Base-by-base conservation (phyloP, 2,113 vertebrate species). In the Mastomys coucha region DNA sequence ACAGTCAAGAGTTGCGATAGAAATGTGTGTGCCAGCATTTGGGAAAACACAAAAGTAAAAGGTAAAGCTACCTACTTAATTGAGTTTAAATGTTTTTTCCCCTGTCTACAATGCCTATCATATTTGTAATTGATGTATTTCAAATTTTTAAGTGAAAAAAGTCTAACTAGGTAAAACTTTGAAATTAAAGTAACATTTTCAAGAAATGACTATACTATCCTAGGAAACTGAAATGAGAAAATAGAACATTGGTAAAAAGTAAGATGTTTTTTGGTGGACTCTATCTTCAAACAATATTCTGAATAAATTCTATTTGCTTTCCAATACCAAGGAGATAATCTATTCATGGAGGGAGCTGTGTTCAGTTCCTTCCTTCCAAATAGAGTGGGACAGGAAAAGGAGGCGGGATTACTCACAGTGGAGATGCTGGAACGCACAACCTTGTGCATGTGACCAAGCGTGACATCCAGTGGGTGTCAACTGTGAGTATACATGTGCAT, bases 1-100 rank as follows among this genome's bases (percentile, higher is more conserved):
- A 89, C 4, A 93, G 58, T 75, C 80, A 90, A 88, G n/a, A 89
- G 33, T 56, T 80, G 16, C 58, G 39, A 92, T 13, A 96, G 91
- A 96, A 81, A 11, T 33, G 86, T 58, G 53, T 63, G 94, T 67
- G 11, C 22, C 33, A 91, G 24, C 51, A 84, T 84, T 91, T 86
- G 56, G 78, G 73, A 39, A 90, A 58, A 87, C 85, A 42, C 39
- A 88, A 31, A 94, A 88, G 85, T 81, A 73, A 94, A 96, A 77
- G 20, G 86, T 63, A 89, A 88, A 78, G 58, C 36, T 16, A 84
- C 13, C 77, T 91, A 63, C 22, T 53, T 39, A 33, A 53, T 69
- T 93, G 19, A 84, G 77, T 22, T 63, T 88, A 53, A 75, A 31
- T 13, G 72, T 45, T 92, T 56, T 45, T 72, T 72, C 72, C 67